Base-by-base conservation (phyloP, 2,888 invertebrate species). In the Hypselothyrea guttata region DNA sequence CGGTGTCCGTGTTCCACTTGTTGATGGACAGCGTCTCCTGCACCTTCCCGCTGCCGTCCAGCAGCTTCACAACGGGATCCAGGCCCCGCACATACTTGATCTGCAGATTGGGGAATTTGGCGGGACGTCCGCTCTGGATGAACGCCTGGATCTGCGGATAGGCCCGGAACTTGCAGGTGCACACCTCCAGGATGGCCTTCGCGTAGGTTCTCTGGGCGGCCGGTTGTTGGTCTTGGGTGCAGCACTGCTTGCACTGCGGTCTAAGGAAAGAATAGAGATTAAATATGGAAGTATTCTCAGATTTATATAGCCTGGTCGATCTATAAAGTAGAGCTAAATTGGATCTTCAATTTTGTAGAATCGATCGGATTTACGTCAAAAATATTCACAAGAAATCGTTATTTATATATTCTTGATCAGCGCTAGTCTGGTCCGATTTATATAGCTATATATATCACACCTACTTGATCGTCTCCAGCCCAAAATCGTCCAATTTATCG, bases 111-210 rank as follows among this genome's bases (percentile, higher is more conserved):
- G 97, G 95, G 88, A 97, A 98, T 89, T 97, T 95, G 1, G 93
- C 92, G 5, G 97, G 97, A 78, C 95, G 92, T 71, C 97, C 96
- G 89, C 98, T 96, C 89, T 97, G 98, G 46, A 98, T 95, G 89
- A 99, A 99, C 12, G 99, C 99, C 92, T 98, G 97, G 82, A 98
- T 97, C 92, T 99, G 98, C 34, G 99, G 98, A 92, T 97, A 99
- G 5, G 97, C 95, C 58, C 97, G 97, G 91, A 99, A 97, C 92
- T 99, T 99, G 91, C 99, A 99, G 46, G 98, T 98, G 88, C 99
- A 99, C 4, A 99, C 98, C 92, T 98, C 97, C 35, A 99, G 91
- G 57, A 97, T 93, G 0, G 98, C 99, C 88, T 94, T 95, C 0
- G 98, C 95, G 89, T 97, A 99, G 57, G 94, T 94, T 91, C 95